phyloP scores from a whole-genome alignment of 1,140 invertebrate species.

The Megathymus violae region DNA sequence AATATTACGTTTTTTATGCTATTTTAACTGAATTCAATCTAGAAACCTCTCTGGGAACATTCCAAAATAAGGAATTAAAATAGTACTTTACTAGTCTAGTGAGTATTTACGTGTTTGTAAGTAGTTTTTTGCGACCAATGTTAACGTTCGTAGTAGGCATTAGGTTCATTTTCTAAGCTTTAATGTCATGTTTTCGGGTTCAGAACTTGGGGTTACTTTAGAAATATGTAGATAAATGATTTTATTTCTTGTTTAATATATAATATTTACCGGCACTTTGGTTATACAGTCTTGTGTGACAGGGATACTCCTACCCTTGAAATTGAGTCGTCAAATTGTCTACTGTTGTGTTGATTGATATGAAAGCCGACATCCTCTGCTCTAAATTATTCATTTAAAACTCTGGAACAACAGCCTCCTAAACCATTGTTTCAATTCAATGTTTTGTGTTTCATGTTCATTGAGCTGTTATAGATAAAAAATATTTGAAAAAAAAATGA shows the following conservation, averaged over 20 bases:
- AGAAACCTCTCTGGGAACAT: not conserved
- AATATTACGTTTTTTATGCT: conserved; percentile 65
- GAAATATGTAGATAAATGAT: not conserved
- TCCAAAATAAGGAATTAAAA: not conserved
- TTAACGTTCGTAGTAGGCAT: conserved; percentile 13
- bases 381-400: conserved; percentile 20
- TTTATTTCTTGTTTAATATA: conserved; percentile 12
- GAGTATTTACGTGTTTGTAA: conserved; percentile 13
- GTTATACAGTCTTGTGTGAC: conserved; percentile 60
- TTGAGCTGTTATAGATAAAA: too few species aligned
- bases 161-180: conserved; percentile 14
- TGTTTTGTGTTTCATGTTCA: not conserved
- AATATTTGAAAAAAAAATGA: too few species aligned
- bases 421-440: conserved; percentile 20
- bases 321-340: conserved; percentile 28
- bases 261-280: conserved; percentile 60
- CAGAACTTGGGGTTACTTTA: not conserved
- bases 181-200: conserved; percentile 18
- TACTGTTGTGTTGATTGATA: conserved; percentile 5
- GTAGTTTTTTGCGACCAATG: conserved; percentile 9
- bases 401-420: not conserved
- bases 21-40: conserved; percentile 64
- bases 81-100: not conserved
- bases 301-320: conserved; percentile 52
- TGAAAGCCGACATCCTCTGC: conserved; percentile 16